Evolutionary conservation across 2,888 invertebrate genomes (phyloP).

Genomic region (Stratiomys singularior): DNA sequence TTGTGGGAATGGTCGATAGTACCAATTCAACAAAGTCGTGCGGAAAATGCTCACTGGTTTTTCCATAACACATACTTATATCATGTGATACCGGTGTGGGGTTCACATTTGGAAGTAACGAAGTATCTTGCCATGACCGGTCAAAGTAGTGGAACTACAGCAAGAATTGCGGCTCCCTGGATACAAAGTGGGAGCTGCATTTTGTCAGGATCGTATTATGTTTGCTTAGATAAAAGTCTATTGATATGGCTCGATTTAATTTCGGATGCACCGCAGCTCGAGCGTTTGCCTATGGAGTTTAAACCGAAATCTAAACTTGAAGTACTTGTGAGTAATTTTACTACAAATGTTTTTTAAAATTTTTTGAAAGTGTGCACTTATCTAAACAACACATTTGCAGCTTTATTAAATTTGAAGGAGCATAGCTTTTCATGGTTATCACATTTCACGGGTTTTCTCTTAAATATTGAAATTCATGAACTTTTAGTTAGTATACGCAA

Average conservation of each 20-base stretch:
- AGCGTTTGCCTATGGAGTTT: constrained; percentile 66
- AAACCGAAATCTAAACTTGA: constrained; percentile 60
- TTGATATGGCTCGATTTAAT: constrained; percentile 73
- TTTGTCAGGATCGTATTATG: constrained; percentile 72
- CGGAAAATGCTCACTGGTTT: constrained; percentile 70
- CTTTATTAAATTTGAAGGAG: too few species aligned
- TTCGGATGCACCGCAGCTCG: constrained; percentile 67
- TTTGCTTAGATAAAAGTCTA: constrained; percentile 71
- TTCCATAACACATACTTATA: constrained; percentile 70
- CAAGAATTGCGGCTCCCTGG: constrained; percentile 74
- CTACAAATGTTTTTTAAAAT: too few species aligned
- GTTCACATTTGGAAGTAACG: constrained; percentile 74
- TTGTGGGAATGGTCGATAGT: constrained; percentile 81
- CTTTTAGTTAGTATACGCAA: too few species aligned
- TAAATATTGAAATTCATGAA: too few species aligned
- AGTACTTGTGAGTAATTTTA: constrained; percentile 57
- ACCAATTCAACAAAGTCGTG: constrained; percentile 61
- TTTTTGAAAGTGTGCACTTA: too few species aligned
- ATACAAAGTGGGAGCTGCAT: constrained; percentile 72
- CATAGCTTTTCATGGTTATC: too few species aligned
- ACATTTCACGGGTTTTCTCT: too few species aligned
- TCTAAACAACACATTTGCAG: too few species aligned
- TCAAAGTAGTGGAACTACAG: constrained; percentile 67
- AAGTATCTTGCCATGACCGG: constrained; percentile 73
- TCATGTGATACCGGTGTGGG: constrained; percentile 71